Base-by-base conservation (phyloP, 2,797 vertebrate species). In the Parauchenoglanis punctatus region DNA sequence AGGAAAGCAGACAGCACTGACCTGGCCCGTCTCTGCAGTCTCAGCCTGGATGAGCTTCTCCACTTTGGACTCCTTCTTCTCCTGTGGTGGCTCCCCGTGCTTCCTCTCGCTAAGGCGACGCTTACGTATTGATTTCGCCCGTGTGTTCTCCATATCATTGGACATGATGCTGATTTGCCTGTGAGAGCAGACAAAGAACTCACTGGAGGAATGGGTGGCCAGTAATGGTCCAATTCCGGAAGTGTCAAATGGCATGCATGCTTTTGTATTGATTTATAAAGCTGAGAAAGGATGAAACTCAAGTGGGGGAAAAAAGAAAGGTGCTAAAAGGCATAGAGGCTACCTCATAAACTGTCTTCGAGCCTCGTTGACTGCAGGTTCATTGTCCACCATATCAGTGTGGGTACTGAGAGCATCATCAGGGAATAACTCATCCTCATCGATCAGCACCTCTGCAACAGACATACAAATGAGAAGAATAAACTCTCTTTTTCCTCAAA, bases 161-260 rank as follows among this genome's bases (percentile, higher is more conserved):
- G 98, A 99, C 89, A 98, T 92, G 63, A 97, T 91, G 89, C 98
- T 99, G 87, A 99, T 95, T 93, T 99, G 96, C 94, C 98, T 99
- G 93, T 44, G 18, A 35, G 58, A 31, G 40, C 65, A 49, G 58
- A 40, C 31, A 58, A 61, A 46, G 11, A 83, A 72, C 13, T 10
- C 56, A n/a, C 3, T 56, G 52, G 10, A 12, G 2, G 8, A 54
- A 56, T 31, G n/a, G 75, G 18, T 56, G n/a, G n/a, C 49, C 75
- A 31, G 49, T 77, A 56, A 23, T 78, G 3, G 5, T 58, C 28
- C 76, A 56, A 2, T 35, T 40, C 31, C 28, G 40, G 25, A 80
- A 59, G 10, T 80, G 31, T 10, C 46, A 52, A 46, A 76, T 7
- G 6, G 49, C 49, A 4, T 56, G 35, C 3, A 4, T 11, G 12